Base-by-base conservation (phyloP, 2,797 vertebrate species). In the Atherinosoma microstoma region DNA sequence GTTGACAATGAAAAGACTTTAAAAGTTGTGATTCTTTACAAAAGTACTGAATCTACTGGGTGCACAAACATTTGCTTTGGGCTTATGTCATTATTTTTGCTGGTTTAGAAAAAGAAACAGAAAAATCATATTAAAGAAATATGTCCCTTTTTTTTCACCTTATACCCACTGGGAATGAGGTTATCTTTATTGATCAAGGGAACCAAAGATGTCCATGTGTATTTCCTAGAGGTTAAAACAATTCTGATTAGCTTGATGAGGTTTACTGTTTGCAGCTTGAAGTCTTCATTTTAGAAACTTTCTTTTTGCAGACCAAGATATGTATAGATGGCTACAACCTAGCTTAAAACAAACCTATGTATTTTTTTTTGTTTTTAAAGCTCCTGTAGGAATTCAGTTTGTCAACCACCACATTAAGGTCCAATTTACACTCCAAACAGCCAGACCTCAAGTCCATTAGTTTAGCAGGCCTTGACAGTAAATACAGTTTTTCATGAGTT, bases 401-500 rank as follows among this genome's bases (percentile, higher is more conserved):
- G 77, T 86, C 84, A 78, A 87, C 82, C 83, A 70, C 76, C 67
- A 80, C 79, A 89, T 87, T 84, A 83, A 76, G 72, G 76, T 80
- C 91, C 89, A 90, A 83, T 90, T 87, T 84, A 87, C 88, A 84
- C 88, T 86, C 78, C 77, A 86, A 87, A 88, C 85, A 87, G 79
- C 76, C 80, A 79, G 74, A 86, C 89, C 90, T 89, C 88, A 87
- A 76, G 78, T 88, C 81, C 86, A 92, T 90, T 89, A 86, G 89
- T 87, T 89, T 80, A 79, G 89, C 80, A 27, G 77, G 80, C 76
- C 73, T 67, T 91, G 89, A 91, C 89, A 89, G 91, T 92, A 93
- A 93, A 89, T 88, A 91, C 84, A 83, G 89, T 89, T 91, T 85
- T 87, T 91, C 82, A 75, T 65, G 84, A 87, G 77, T 76, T 92